phyloP scores from a whole-genome alignment of 2,888 invertebrate genomes.

The Cephus runcator region DNA sequence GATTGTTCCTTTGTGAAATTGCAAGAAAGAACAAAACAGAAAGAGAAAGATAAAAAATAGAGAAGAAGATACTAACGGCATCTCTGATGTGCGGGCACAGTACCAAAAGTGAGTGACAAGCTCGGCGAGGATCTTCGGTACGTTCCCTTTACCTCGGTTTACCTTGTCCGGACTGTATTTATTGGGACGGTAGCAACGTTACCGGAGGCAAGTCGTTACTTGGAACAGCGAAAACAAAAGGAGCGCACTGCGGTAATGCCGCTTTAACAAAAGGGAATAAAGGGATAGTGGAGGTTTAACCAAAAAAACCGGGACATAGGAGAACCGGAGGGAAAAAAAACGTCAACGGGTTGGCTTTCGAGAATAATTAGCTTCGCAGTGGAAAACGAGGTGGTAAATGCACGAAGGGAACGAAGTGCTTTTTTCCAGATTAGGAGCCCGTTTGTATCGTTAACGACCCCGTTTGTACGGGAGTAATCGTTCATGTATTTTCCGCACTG shows the following conservation, averaged over 20 bases:
- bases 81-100: neutral
- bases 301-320: neutral
- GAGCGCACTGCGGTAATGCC: neutral
- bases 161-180: neutral
- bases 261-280: neutral
- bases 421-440: slow-evolving; percentile 12
- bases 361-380: slow-evolving; percentile 33
- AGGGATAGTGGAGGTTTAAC: neutral
- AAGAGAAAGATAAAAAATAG: neutral
- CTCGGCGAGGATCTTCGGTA: neutral
- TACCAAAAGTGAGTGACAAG: neutral
- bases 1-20: neutral
- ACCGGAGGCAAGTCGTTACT: neutral
- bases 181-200: neutral
- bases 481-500: neutral
- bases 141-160: neutral
- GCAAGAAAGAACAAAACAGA: neutral
- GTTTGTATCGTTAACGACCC: slow-evolving; percentile 12
- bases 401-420: neutral
- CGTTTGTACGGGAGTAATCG: neutral
- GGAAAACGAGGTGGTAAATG: slow-evolving; percentile 9
- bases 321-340: neutral
- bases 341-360: slow-evolving; percentile 18
- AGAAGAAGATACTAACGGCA: neutral
- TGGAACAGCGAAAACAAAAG: neutral